phyloP scores from a whole-genome alignment of 1,140 invertebrate genomes.

The Sycobia sp. region DNA sequence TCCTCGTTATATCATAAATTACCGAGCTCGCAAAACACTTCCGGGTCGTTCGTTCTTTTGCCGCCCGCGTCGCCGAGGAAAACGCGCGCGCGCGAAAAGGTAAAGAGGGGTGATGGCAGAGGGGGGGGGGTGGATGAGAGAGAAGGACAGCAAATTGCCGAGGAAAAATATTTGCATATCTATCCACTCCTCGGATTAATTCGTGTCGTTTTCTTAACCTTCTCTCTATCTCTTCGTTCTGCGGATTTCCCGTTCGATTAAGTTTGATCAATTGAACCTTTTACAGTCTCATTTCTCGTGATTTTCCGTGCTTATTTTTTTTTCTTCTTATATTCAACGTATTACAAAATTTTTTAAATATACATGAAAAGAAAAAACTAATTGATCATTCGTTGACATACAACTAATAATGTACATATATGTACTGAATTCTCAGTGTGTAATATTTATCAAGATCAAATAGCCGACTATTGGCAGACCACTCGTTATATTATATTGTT shows the following conservation, averaged over 20 bases:
- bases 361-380: not conserved
- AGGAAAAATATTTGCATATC: conserved; percentile 34
- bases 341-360: conserved; percentile 4
- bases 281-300: not conserved
- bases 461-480: too few relatives aligned
- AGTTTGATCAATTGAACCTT: not conserved
- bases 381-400: too few relatives aligned
- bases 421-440: too few relatives aligned
- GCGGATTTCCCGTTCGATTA: conserved; percentile 2
- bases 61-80: not conserved
- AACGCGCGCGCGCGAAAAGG: too few relatives aligned
- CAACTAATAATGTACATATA: too few relatives aligned
- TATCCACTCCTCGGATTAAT: conserved; percentile 20
- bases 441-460: too few relatives aligned
- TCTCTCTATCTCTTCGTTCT: not conserved
- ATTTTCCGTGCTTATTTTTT: not conserved
- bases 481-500: too few relatives aligned
- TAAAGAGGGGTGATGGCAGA: too few relatives aligned
- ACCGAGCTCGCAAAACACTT: conserved; percentile 17
- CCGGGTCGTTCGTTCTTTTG: conserved; percentile 18
- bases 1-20: conserved; percentile 33
- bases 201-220: conserved; percentile 5
- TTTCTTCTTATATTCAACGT: not conserved
- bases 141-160: too few relatives aligned
- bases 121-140: too few relatives aligned